Conservation (phyloP, 1,140 invertebrate genomes). For the Spodoptera frugiperda region DNA sequence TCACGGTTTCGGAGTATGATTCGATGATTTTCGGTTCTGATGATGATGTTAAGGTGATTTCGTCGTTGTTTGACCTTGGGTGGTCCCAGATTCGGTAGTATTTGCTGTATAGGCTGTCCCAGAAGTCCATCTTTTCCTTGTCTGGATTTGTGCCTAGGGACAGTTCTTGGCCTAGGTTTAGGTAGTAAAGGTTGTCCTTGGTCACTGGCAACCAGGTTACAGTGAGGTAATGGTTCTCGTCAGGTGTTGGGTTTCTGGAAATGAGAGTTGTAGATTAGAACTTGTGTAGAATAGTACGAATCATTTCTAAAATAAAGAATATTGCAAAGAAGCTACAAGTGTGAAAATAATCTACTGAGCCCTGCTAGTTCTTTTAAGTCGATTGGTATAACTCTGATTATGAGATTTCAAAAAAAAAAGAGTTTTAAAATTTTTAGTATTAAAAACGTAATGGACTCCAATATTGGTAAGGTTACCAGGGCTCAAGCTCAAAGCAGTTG, state of each 20-base stretch:
- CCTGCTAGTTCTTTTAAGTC: too few species aligned
- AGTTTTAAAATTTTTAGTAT: too few species aligned
- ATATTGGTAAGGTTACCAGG: too few species aligned
- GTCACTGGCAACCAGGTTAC: constrained; percentile 81
- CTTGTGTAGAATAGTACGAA: constrained; percentile 3
- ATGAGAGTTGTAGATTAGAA: constrained; percentile 16
- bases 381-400: too few species aligned
- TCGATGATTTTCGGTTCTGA: constrained; percentile 32
- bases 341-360: too few species aligned
- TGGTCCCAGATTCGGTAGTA: constrained; percentile 77
- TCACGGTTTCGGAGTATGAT: not conserved
- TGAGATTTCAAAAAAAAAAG: too few species aligned
- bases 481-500: too few species aligned
- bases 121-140: constrained; percentile 81
- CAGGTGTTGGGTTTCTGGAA: constrained; percentile 85
- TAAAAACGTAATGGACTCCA: too few species aligned
- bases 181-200: constrained; percentile 75
- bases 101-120: constrained; percentile 79
- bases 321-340: too few species aligned
- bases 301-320: too few species aligned
- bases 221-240: constrained; percentile 74
- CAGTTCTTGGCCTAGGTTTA: constrained; percentile 78
- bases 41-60: constrained; percentile 30
- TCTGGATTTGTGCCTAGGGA: constrained; percentile 72
- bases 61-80: constrained; percentile 56